phyloP scores from a whole-genome alignment of 2,113 vertebrate genomes.

The Tupaia tana region DNA sequence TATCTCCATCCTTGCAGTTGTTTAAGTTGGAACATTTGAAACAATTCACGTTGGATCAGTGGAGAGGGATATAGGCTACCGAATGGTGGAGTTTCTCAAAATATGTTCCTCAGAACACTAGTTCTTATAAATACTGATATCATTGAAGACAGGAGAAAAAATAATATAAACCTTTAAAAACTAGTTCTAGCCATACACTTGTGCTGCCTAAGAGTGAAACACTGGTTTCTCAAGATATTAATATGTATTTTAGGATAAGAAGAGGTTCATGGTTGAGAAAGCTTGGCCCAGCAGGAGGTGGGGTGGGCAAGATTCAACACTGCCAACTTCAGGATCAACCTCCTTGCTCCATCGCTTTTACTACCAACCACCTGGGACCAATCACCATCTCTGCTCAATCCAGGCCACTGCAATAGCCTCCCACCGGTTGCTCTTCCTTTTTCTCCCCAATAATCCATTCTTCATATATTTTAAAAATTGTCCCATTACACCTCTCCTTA shows the following conservation, averaged over 20 bases:
- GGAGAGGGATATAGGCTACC: not conserved
- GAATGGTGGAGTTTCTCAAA: not conserved
- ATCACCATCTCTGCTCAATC: not conserved
- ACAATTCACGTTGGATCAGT: not conserved
- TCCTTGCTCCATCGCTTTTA: not conserved
- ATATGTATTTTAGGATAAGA: constrained; percentile 20
- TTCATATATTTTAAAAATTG: not conserved
- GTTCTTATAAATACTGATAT: not conserved
- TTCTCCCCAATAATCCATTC: not conserved
- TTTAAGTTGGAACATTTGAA: not conserved
- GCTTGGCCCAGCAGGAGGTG: not conserved
- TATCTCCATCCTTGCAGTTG: not conserved
- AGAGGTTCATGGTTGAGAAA: not conserved
- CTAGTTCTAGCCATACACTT: not conserved
- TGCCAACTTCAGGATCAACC: not conserved
- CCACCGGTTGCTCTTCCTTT: not conserved
- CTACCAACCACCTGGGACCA: not conserved
- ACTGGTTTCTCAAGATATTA: constrained; percentile 25
- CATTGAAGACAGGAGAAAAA: not conserved
- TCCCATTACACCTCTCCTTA: not conserved
- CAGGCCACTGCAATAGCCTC: not conserved
- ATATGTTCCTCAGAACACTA: not conserved
- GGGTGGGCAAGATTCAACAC: not conserved
- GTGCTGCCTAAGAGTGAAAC: not conserved
- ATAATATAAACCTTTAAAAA: constrained; percentile 23